phyloP scores from a whole-genome alignment of 1,140 invertebrate species.

The Leptinotarsa texana region DNA sequence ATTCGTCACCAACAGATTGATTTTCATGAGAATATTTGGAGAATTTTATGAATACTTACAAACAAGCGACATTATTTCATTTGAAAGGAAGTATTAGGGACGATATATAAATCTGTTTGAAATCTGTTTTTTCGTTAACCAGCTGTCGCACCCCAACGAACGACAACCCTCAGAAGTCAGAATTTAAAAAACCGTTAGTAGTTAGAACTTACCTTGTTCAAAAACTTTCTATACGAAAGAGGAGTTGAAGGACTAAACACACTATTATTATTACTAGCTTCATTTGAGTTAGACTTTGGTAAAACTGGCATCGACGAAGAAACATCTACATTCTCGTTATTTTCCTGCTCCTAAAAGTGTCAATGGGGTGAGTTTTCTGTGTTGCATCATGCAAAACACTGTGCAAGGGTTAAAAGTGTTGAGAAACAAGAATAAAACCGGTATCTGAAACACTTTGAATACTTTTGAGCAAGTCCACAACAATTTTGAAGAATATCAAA shows the following conservation, averaged over 20 bases:
- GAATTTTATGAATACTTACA: too few relatives aligned
- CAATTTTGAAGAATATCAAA: too few relatives aligned
- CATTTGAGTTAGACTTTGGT: conserved; percentile 23
- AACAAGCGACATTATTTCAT: too few relatives aligned
- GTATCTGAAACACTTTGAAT: too few relatives aligned
- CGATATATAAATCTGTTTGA: too few relatives aligned
- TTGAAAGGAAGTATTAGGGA: too few relatives aligned
- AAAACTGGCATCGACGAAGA: conserved; percentile 7
- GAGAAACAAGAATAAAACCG: neutral
- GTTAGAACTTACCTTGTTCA: conserved; percentile 43
- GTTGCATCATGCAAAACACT: conserved; percentile 36
- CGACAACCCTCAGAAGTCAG: too few relatives aligned
- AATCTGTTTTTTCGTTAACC: too few relatives aligned
- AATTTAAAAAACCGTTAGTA: neutral
- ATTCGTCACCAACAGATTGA: too few relatives aligned
- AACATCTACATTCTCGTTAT: conserved; percentile 25
- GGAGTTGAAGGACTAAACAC: conserved; percentile 39
- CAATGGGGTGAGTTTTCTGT: neutral
- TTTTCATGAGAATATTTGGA: too few relatives aligned
- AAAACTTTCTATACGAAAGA: conserved; percentile 42
- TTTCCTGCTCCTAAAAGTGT: conserved; percentile 17
- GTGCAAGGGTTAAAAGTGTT: conserved; percentile 16
- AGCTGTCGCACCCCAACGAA: too few relatives aligned
- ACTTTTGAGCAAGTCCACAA: too few relatives aligned
- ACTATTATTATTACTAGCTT: conserved; percentile 41